Percentiles rank a stretch among this genome's conserved stretches.
Evolutionary conservation across 1,140 invertebrate genomes (phyloP).

Genomic region (Hormaphis cornu): DNA sequence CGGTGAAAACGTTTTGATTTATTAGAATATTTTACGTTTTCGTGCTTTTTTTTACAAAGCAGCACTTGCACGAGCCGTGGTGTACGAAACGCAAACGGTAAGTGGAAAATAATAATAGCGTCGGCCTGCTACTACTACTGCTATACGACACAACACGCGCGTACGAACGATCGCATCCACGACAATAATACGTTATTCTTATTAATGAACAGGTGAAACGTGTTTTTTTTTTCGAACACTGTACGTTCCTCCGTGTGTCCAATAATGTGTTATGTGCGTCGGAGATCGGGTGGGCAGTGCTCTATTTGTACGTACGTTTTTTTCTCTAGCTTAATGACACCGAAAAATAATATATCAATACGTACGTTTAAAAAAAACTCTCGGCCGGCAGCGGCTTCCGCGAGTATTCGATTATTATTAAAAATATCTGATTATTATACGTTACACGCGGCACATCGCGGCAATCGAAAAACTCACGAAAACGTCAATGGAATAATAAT

Average conservation of each 20-base stretch:
- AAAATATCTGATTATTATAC: conserved; percentile 8
- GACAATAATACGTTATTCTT: neutral
- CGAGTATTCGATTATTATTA: neutral
- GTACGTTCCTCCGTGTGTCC: too few species aligned
- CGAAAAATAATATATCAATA: too few species aligned
- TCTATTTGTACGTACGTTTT: too few species aligned
- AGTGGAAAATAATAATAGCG: conserved; percentile 24
- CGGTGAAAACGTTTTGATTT: conserved; percentile 3
- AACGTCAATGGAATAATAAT: neutral
- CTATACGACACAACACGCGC: too few species aligned
- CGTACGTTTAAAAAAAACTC: too few species aligned
- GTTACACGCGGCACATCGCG: neutral
- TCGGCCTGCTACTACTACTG: too few species aligned
- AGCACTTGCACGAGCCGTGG: neutral
- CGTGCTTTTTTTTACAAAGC: neutral
- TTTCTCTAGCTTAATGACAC: too few species aligned
- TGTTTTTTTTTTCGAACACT: too few species aligned
- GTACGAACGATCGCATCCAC: conserved; percentile 1
- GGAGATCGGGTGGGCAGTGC: neutral
- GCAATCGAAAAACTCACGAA: neutral
- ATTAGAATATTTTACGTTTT: neutral
- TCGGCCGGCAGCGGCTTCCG: neutral
- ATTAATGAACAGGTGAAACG: conserved; percentile 11
- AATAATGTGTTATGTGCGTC: neutral
- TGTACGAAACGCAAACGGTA: neutral